These are phyloP conservation scores for Spodoptera exigua DNA, from an alignment of 2,888 invertebrate species.

Conservation along the genomic window DNA sequence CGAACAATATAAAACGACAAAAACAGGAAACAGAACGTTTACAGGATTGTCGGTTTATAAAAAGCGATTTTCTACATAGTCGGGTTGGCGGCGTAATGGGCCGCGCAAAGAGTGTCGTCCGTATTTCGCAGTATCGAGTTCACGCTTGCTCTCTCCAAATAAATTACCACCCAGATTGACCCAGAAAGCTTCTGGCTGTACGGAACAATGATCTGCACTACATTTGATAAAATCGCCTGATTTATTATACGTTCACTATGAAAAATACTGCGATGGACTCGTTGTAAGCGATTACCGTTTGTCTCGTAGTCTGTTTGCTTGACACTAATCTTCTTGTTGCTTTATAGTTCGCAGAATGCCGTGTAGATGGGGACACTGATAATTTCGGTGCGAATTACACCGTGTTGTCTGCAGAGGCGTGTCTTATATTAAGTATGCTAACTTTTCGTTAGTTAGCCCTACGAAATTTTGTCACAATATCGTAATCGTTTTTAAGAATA, in stretches of 20 bases:
- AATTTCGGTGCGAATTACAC: constrained; percentile 19
- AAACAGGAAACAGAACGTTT: constrained; percentile 64
- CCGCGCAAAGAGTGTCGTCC: constrained; percentile 63
- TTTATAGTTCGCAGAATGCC: constrained; percentile 37
- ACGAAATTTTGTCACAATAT: too few species aligned
- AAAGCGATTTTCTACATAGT: constrained; percentile 69
- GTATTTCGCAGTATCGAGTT: constrained; percentile 71
- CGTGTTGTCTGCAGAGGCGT: constrained; percentile 7
- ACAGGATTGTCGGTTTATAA: constrained; percentile 65
- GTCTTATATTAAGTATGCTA: too few species aligned
- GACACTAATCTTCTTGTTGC: constrained; percentile 40
- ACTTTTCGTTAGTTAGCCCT: too few species aligned
- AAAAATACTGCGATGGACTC: constrained; percentile 38
- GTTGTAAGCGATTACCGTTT: constrained; percentile 34
- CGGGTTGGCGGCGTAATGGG: constrained; percentile 63
- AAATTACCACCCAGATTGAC: constrained; percentile 82
- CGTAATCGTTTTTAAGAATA: too few species aligned
- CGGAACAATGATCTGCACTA: constrained; percentile 70
- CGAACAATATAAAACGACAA: constrained; percentile 62
- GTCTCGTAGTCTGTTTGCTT: constrained; percentile 25
- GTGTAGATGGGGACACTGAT: constrained; percentile 45
- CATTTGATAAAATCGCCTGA: constrained; percentile 55
- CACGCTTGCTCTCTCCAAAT: constrained; percentile 77
- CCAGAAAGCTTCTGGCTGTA: constrained; percentile 73
- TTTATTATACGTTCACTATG: constrained; percentile 45